Conservation (phyloP, 2,113 vertebrate species). For the Damaliscus lunatus region DNA sequence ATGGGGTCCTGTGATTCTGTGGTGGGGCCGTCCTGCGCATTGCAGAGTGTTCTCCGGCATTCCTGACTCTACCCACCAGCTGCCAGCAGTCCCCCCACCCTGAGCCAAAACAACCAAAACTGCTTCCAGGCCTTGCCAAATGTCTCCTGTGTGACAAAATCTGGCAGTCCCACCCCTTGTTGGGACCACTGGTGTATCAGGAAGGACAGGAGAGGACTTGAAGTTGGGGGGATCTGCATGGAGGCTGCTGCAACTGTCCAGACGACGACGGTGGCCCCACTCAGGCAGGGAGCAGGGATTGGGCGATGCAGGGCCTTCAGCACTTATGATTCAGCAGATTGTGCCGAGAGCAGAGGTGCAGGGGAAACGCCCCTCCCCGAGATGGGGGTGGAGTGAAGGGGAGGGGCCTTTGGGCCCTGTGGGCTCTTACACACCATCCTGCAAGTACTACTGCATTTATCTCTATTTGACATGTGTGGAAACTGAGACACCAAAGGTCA, state of each 20-base stretch:
- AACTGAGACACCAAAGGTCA: background rate
- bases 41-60: fast-evolving
- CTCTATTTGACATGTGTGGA: background rate
- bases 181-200: background rate
- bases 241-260: background rate
- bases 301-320: background rate
- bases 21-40: background rate
- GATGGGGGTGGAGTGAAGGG: fast-evolving
- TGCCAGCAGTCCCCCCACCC: fast-evolving
- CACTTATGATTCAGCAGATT: background rate
- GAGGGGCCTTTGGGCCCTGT: background rate
- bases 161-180: fast-evolving
- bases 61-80: background rate
- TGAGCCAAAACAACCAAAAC: background rate
- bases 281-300: background rate
- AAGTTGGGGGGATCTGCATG: background rate
- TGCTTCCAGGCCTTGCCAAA: background rate
- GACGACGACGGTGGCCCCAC: fast-evolving
- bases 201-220: background rate
- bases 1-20: background rate
- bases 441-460: no score
- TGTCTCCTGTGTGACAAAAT: background rate
- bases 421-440: background rate
- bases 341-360: background rate
- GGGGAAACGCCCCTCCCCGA: fast-evolving